Conservation (phyloP, 2,113 vertebrate species). For the Tetrax tetrax region DNA sequence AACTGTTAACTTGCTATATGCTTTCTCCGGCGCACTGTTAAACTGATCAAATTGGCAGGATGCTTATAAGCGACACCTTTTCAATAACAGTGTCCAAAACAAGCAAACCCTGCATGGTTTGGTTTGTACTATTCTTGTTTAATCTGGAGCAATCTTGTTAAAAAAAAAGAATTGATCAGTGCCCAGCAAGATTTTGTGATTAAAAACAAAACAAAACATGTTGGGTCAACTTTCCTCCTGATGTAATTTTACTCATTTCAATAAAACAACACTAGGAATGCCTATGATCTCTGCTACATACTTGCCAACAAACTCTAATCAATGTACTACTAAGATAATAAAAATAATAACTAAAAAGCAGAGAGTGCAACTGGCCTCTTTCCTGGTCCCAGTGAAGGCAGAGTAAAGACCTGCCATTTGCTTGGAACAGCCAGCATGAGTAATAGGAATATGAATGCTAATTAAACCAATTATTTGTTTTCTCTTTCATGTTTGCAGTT, state of each 20-base stretch:
- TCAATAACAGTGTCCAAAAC: not conserved
- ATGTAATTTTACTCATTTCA: not conserved
- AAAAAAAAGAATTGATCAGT: not conserved
- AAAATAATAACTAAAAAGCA: not conserved
- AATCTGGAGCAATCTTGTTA: slow-evolving; percentile 38
- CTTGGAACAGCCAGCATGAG: not conserved
- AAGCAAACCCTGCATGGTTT: slow-evolving; percentile 31
- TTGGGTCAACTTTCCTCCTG: not conserved
- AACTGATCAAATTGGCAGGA: not conserved
- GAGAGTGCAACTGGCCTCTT: not conserved
- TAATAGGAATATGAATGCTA: not conserved
- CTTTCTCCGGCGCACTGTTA: not conserved
- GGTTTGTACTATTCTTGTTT: slow-evolving; percentile 42
- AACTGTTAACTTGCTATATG: not conserved
- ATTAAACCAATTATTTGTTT: not conserved
- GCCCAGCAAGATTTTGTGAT: not conserved
- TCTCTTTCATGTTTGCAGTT: not conserved
- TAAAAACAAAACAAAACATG: not conserved
- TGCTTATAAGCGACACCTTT: slow-evolving; percentile 27
- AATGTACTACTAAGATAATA: not conserved
- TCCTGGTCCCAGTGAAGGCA: not conserved
- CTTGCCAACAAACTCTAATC: not conserved
- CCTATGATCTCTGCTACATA: not conserved
- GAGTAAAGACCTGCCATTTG: not conserved
- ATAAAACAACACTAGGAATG: not conserved